Conservation (phyloP, 2,888 invertebrate genomes). For the Apotomis betuletana region DNA sequence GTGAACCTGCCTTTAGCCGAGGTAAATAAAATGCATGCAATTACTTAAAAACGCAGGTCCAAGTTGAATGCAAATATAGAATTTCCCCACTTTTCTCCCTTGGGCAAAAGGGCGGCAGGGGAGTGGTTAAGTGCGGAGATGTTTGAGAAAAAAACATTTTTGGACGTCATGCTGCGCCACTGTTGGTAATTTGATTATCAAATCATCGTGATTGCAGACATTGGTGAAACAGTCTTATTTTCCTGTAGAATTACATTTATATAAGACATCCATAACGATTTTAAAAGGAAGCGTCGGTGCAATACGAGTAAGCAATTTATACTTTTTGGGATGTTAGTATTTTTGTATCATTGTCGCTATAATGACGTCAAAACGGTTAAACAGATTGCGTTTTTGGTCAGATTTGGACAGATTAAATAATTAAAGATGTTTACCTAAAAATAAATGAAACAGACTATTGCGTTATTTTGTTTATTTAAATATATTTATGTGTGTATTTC, state of each 20-base stretch:
- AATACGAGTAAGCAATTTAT: too few relatives aligned
- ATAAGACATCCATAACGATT: not conserved
- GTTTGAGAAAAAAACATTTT: not conserved
- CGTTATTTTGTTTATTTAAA: too few relatives aligned
- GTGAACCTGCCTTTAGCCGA: slow-evolving; percentile 43
- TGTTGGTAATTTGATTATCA: slow-evolving; percentile 4
- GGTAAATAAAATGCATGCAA: slow-evolving; percentile 68
- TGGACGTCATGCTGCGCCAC: slow-evolving; percentile 12
- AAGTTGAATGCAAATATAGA: slow-evolving; percentile 70
- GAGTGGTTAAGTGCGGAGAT: slow-evolving; percentile 7
- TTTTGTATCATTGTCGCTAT: too few relatives aligned
- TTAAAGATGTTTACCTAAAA: too few relatives aligned
- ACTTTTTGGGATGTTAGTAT: too few relatives aligned
- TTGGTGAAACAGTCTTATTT: not conserved
- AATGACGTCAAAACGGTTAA: too few relatives aligned
- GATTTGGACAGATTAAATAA: too few relatives aligned
- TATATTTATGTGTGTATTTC: too few relatives aligned
- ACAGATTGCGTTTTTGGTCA: too few relatives aligned
- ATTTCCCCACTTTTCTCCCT: slow-evolving; percentile 49
- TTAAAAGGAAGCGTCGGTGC: not conserved
- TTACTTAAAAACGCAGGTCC: slow-evolving; percentile 74
- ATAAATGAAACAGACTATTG: too few relatives aligned
- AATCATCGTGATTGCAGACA: slow-evolving; percentile 4
- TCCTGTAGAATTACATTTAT: not conserved
- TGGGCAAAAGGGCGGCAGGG: slow-evolving; percentile 47